phyloP scores from a whole-genome alignment of 2,888 invertebrate genomes.

The Falcaria lacertinaria region DNA sequence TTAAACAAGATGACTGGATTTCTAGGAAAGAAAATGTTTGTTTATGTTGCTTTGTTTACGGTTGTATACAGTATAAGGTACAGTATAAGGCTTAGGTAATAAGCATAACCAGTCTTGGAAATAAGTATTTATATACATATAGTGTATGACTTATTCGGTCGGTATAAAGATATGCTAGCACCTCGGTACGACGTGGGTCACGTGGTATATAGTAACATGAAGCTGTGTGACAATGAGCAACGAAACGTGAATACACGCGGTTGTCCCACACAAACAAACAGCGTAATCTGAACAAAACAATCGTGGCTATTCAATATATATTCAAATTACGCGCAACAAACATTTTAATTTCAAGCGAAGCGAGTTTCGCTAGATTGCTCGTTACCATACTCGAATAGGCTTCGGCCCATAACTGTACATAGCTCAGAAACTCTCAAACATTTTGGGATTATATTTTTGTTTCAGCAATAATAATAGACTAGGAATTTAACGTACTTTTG shows the following conservation, averaged over 20 bases:
- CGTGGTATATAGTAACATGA: neutral
- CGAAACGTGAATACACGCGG: neutral
- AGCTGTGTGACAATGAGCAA: neutral
- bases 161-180: neutral
- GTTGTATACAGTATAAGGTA: no score
- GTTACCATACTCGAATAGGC: neutral
- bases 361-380: neutral
- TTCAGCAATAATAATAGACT: neutral
- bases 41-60: no score
- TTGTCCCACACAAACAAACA: neutral
- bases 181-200: neutral
- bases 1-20: slow-evolving; percentile 29
- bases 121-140: no score
- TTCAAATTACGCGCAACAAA: neutral
- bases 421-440: neutral
- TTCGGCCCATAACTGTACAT: neutral
- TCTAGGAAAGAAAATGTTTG: neutral
- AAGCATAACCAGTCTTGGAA: no score
- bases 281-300: neutral
- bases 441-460: neutral
- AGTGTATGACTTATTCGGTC: neutral
- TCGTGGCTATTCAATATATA: neutral
- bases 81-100: no score
- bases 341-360: neutral
- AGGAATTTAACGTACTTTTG: no score